A percentile compares a stretch with the other conserved stretches of the same genome.
phyloP scores from a whole-genome alignment of 2,797 vertebrate species.

The Typhlichthys subterraneus region DNA sequence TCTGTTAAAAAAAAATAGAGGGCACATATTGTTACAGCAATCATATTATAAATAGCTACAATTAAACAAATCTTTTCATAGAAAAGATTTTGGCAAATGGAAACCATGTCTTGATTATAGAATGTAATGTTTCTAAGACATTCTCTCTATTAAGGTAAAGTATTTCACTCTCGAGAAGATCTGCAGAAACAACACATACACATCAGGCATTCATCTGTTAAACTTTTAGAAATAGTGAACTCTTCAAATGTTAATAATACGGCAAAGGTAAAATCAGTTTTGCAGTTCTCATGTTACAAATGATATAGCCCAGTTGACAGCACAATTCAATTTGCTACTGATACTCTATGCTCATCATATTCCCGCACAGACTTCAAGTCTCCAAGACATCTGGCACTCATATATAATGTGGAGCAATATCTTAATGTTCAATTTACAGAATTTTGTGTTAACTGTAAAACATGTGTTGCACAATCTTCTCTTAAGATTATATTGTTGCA shows the following conservation, averaged over 20 bases:
- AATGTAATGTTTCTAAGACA: too few relatives aligned
- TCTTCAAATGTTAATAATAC: background rate
- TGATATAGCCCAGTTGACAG: background rate
- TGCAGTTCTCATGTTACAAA: background rate
- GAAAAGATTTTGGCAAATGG: background rate
- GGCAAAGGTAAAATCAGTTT: background rate
- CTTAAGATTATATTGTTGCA: background rate
- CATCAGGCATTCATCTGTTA: background rate
- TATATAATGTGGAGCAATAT: background rate
- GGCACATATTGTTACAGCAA: background rate
- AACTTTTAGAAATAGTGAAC: background rate
- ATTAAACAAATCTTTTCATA: background rate
- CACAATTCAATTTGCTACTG: background rate
- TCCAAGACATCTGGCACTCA: constrained; percentile 20
- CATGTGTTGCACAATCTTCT: background rate
- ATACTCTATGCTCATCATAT: background rate
- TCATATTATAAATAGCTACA: background rate
- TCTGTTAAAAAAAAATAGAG: constrained; percentile 66
- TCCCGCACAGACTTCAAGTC: constrained; percentile 11
- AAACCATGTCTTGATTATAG: background rate
- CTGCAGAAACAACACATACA: too few relatives aligned
- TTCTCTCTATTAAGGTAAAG: too few relatives aligned
- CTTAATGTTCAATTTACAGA: background rate
- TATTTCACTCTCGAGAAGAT: too few relatives aligned
- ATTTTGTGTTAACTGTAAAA: background rate